phyloP scores from a whole-genome alignment of 2,113 vertebrate species.

The Tragelaphus scriptus region DNA sequence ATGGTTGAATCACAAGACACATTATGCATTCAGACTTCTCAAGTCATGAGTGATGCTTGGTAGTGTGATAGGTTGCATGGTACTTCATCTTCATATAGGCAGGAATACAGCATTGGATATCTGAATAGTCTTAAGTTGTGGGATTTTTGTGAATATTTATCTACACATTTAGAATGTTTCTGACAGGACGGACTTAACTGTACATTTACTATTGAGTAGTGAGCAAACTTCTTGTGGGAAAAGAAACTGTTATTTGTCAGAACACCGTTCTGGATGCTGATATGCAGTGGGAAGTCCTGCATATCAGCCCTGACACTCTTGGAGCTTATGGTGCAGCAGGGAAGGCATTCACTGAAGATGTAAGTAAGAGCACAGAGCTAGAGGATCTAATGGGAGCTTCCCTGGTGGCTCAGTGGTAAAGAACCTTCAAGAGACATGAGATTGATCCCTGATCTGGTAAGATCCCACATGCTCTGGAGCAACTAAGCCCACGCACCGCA shows the following conservation, averaged over 20 bases:
- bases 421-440: neutral
- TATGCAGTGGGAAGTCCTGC: neutral
- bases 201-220: neutral
- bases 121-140: neutral
- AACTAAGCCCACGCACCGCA: fast-evolving
- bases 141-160: slow-evolving; percentile 16
- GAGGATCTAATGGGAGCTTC: neutral
- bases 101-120: neutral
- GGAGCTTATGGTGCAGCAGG: neutral
- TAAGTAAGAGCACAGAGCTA: neutral
- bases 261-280: neutral
- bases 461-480: neutral
- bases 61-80: neutral
- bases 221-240: neutral
- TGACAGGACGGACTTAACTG: slow-evolving; percentile 10
- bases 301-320: neutral
- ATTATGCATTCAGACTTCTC: neutral
- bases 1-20: neutral
- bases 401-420: neutral
- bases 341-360: neutral
- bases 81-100: neutral
- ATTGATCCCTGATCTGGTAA: neutral
- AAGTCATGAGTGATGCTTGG: neutral
- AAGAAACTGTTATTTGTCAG: neutral
- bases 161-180: slow-evolving; percentile 27